Conservation (phyloP, 2,113 vertebrate genomes). For the Dipodomys ordii region DNA sequence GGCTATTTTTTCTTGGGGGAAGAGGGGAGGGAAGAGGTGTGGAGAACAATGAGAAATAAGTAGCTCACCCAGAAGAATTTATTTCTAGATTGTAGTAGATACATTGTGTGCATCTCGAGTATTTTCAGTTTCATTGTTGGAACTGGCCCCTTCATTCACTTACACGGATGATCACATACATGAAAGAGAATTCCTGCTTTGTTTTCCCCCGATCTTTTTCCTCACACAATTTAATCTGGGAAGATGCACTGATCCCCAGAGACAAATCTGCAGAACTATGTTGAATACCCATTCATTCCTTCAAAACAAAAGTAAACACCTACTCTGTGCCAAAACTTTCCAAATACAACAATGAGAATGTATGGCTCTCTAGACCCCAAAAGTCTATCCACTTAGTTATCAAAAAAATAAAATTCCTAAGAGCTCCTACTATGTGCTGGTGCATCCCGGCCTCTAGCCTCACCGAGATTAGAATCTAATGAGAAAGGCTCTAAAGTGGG, state of each 20-base stretch:
- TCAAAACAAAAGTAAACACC: background rate
- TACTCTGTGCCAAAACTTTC: slow-evolving; percentile 10
- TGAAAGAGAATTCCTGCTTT: slow-evolving; percentile 65
- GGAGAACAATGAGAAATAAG: slow-evolving; percentile 48
- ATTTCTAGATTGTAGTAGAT: slow-evolving; percentile 50
- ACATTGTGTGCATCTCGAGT: slow-evolving; percentile 51
- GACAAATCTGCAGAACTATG: background rate
- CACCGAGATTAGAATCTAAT: background rate
- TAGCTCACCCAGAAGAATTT: slow-evolving; percentile 57
- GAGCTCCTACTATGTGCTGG: background rate
- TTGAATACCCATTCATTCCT: background rate
- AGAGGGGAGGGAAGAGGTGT: background rate
- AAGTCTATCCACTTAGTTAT: background rate
- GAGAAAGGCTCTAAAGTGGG: background rate
- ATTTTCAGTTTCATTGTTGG: slow-evolving; percentile 68
- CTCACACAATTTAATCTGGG: slow-evolving; percentile 35
- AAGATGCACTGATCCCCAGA: background rate
- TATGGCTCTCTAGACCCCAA: background rate
- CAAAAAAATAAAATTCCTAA: background rate
- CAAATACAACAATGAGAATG: background rate
- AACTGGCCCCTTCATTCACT: slow-evolving; percentile 36
- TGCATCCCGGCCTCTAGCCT: background rate
- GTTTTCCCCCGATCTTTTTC: slow-evolving; percentile 44
- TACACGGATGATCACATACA: slow-evolving; percentile 50
- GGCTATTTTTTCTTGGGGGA: background rate